A percentile compares a stretch with the other conserved stretches of the same genome.
phyloP scores from a whole-genome alignment of 2,888 invertebrate species.

The Eurytoma adleriae region DNA sequence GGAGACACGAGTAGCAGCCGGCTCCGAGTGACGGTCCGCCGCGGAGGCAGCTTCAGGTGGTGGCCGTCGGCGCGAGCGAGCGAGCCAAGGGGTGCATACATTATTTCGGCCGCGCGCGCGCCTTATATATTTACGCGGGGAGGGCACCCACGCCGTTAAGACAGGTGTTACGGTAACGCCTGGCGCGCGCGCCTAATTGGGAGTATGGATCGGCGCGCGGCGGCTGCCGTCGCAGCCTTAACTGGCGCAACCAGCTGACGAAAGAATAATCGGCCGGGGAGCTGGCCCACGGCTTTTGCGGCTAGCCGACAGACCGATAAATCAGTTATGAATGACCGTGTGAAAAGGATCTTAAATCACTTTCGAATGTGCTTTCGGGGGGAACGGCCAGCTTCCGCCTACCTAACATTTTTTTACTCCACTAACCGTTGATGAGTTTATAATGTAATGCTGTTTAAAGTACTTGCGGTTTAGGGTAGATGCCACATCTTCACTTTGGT shows the following conservation, averaged over 20 bases:
- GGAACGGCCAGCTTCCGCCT: constrained; percentile 15
- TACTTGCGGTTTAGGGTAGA: no score
- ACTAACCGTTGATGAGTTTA: no score
- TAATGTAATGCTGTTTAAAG: no score
- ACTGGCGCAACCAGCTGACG: constrained; percentile 47
- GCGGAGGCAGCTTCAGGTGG: constrained; percentile 72
- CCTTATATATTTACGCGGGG: constrained; percentile 57
- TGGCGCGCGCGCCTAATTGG: constrained; percentile 56
- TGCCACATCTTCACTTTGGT: no score
- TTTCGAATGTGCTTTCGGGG: background rate
- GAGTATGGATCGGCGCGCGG: constrained; percentile 13
- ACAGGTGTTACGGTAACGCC: constrained; percentile 70
- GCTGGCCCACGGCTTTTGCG: constrained; percentile 1
- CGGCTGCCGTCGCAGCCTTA: constrained; percentile 41
- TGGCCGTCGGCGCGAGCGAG: constrained; percentile 63
- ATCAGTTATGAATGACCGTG: constrained; percentile 47
- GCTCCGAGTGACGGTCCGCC: constrained; percentile 66
- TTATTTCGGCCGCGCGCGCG: constrained; percentile 67
- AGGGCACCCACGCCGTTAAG: constrained; percentile 70
- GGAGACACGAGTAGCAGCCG: constrained; percentile 64
- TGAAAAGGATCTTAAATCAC: constrained; percentile 49
- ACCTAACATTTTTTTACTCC: background rate
- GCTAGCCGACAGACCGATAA: constrained; percentile 47
- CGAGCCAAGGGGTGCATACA: constrained; percentile 73
- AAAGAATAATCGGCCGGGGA: constrained; percentile 43